Percentiles rank a stretch among this genome's conserved stretches.
These are phyloP conservation scores for Meriones unguiculatus DNA, from an alignment of 2,113 vertebrate species.

Conservation along the genomic window DNA sequence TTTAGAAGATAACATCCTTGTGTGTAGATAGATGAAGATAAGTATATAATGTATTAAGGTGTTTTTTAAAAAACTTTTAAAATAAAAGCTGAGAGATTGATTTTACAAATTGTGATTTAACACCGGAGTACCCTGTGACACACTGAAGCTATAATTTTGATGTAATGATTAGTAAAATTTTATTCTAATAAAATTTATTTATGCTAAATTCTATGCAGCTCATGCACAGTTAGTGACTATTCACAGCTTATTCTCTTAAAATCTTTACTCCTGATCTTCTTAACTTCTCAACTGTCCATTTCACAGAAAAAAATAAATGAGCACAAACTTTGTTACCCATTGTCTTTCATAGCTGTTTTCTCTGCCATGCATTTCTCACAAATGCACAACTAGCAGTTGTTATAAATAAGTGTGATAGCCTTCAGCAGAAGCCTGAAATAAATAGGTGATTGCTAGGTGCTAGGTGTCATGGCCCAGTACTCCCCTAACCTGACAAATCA, in stretches of 20 bases:
- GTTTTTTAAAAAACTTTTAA: not conserved
- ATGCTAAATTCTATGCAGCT: not conserved
- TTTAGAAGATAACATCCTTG: not conserved
- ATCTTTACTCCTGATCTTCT: not conserved
- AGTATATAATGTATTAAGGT: not conserved
- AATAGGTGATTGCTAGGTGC: not conserved
- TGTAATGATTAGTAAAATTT: conserved; percentile 7
- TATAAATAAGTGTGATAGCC: not conserved
- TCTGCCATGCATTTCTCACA: not conserved
- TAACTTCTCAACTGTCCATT: conserved; percentile 1
- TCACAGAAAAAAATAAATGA: not conserved
- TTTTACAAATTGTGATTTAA: conserved; percentile 34
- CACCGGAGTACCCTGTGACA: not conserved
- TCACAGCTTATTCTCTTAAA: not conserved
- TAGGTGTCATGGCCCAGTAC: not conserved
- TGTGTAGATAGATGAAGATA: not conserved
- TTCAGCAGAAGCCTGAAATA: not conserved
- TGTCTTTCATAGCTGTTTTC: not conserved
- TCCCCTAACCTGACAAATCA: not conserved
- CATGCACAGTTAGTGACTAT: not conserved
- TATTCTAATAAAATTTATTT: conserved; percentile 23
- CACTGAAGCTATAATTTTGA: not conserved
- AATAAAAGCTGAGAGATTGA: not conserved
- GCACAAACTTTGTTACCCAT: not conserved
- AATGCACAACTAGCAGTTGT: not conserved